Evolutionary conservation across 2,113 vertebrate genomes (phyloP).

Genomic region (Coracopsis vasa): DNA sequence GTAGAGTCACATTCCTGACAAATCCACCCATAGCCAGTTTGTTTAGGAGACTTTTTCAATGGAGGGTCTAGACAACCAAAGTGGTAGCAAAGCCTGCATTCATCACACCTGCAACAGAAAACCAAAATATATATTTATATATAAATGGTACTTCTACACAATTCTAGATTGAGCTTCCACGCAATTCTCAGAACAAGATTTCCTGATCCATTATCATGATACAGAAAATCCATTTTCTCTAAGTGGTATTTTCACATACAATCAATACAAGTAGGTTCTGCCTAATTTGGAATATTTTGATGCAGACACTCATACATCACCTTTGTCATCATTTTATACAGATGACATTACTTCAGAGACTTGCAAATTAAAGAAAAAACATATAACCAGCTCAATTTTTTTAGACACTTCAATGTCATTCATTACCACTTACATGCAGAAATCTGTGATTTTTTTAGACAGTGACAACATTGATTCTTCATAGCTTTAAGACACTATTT

Average conservation of each 20-base stretch:
- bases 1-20: slow-evolving; percentile 98
- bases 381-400: not conserved
- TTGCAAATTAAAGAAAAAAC: not conserved
- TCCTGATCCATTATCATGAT: not conserved
- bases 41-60: slow-evolving; percentile 98
- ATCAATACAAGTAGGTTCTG: not conserved
- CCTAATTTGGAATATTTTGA: not conserved
- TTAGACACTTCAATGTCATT: not conserved
- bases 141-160: slow-evolving; percentile 28
- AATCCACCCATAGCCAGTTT: slow-evolving; percentile 98
- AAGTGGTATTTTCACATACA: slow-evolving; percentile 4
- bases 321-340: not conserved
- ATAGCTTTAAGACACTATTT: not conserved
- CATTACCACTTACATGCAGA: not conserved
- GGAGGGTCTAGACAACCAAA: slow-evolving; percentile 98
- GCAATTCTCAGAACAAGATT: not conserved
- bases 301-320: not conserved
- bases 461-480: not conserved
- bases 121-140: not conserved
- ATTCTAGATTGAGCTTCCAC: not conserved
- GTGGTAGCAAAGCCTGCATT: slow-evolving; percentile 96
- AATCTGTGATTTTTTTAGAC: not conserved
- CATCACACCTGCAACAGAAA: slow-evolving; percentile 87
- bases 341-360: not conserved
- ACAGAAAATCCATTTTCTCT: slow-evolving; percentile 19